Base-by-base conservation (phyloP, 2,113 vertebrate genomes). In the Dryoscopus gambensis region DNA sequence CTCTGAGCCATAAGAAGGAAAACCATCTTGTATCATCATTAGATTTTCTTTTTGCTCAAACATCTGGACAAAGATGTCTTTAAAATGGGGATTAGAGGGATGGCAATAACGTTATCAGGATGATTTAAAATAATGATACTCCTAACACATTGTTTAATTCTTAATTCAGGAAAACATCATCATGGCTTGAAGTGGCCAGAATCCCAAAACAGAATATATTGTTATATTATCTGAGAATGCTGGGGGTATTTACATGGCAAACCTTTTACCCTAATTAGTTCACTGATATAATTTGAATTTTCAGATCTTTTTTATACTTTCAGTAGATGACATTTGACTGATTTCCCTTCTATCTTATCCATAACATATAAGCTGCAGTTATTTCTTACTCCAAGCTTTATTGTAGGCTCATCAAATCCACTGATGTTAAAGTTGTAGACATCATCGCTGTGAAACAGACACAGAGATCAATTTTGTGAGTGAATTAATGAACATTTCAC, bases 371-470 rank as follows among this genome's bases (percentile, higher is more conserved):
- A 42, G n/a, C 42, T 84, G 83, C 24, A 81, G 64, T 50, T 60
- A 73, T 79, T 86, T 93, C 98, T 98, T 98, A 98, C 98, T 59
- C 97, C 98, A 96, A 98, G 97, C 89, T 98, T 98, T 98, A 98
- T 98, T 79, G 97, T 88, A 92, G 98, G 98, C 60, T 98, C 98
- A 90, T 98, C 97, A 82, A 83, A 81, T 44, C 96, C 97, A 59
- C 86, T 98, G 94, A 96, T 47, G 28, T 97, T 97, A 46, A 98
- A 98, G 93, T 97, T 97, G 93, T 98, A 98, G 91, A 98, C 92
- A 96, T 98, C 98, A 92, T 97, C 87, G 95, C 98, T 98, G 89
- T 87, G 42, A 96, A 95, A 96, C 67, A 93, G n/a, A 96, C 30
- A 93, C 15, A 91, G 20, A 92, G 53, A 88, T 85, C 63, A 73